Evolutionary conservation across 2,888 invertebrate genomes (phyloP), one percentile per base, ranked within the genome.

Genomic region (Campaea margaritaria): DNA sequence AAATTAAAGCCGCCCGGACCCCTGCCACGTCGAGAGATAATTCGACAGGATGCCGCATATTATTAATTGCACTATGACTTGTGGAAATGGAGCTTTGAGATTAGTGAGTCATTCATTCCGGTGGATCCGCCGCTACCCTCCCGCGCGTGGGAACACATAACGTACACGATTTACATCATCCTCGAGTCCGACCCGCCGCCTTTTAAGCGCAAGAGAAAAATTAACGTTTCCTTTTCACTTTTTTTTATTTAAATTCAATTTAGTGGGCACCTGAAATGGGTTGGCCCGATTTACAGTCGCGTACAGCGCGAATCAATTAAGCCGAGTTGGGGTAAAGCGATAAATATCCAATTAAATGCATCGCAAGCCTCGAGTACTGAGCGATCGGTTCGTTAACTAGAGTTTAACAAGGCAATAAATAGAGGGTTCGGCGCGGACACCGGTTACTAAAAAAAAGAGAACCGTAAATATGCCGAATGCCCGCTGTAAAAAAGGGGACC

Each of bases 21-120:
- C 91, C 91, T 90, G 90, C 91, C 89, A 85, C 89, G 91, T 82
- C 81, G 89, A 86, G 89, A 91, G 91, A 91, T 91, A 92, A 91
- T 92, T 92, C 91, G 91, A 91, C 91, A 91, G 91, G 92, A 92
- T 90, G 91, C 92, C 91, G 89, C 90, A 90, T 90, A 92, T 91
- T 92, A 92, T 92, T 92, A 92, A 92, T 92, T 92, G 91, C 91
- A 91, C 91, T 92, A 92, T 92, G 92, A 92, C 92, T 92, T 91
- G 92, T 91, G 89, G 91, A 92, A 91, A 92, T 88, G 87, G 84
- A 88, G 86, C 85, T 89, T 84, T 68, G 81, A 87, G 86, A 88
- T 89, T 87, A 90, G 91, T 91, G 90, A 92, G 89, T 91, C 91
- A 92, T 91, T 91, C 87, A 90, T 88, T 89, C 87, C 81, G 85